A percentile compares a stretch with the other conserved stretches of the same genome.
phyloP scores from a whole-genome alignment of 2,797 vertebrate genomes.

The Limnodromus scolopaceus region DNA sequence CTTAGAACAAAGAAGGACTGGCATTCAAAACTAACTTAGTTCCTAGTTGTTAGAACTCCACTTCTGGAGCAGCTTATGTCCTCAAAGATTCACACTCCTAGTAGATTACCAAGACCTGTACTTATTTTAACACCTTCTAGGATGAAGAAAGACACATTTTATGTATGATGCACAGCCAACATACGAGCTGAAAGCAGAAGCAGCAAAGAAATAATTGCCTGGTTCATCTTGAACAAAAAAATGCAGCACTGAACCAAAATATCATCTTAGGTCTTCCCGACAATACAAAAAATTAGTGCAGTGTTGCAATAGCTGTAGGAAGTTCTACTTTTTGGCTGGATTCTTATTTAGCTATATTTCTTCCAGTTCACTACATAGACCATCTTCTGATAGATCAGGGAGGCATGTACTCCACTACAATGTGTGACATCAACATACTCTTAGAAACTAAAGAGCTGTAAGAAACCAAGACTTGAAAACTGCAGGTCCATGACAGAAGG shows the following conservation, averaged over 20 bases:
- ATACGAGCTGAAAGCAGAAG: neutral
- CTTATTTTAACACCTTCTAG: neutral
- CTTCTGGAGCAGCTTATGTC: neutral
- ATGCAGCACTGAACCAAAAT: neutral
- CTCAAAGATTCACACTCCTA: neutral
- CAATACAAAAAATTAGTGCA: neutral
- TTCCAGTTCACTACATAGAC: neutral
- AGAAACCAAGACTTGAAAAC: neutral
- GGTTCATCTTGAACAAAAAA: neutral
- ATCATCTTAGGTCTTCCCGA: neutral
- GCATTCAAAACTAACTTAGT: neutral
- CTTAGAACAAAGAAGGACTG: neutral
- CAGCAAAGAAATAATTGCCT: neutral
- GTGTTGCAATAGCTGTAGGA: neutral
- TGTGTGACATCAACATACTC: accelerated
- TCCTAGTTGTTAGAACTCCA: too few relatives aligned
- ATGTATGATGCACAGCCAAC: neutral
- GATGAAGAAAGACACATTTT: neutral
- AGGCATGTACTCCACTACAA: neutral
- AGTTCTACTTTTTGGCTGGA: neutral
- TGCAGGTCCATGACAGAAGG: neutral
- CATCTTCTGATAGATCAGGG: neutral
- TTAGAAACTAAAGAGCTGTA: neutral
- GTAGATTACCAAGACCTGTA: accelerated
- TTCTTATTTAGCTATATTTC: neutral